A percentile compares a stretch with the other conserved stretches of the same genome.
Conservation (phyloP, 2,797 vertebrate genomes). For the Hapalemur alaotrensis region DNA sequence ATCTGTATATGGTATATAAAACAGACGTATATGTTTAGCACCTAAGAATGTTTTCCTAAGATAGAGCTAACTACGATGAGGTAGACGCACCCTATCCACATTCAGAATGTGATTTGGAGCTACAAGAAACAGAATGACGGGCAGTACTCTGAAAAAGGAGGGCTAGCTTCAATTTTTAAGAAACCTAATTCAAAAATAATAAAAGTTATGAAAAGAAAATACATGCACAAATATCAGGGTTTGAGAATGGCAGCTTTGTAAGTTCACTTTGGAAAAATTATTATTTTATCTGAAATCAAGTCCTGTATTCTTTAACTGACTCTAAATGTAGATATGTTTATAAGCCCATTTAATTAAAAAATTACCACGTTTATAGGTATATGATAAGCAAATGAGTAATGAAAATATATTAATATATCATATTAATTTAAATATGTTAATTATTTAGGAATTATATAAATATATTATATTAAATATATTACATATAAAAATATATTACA, state of each 20-base stretch:
- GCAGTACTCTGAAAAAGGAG: neutral
- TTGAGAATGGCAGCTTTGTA: neutral
- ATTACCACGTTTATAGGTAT: neutral
- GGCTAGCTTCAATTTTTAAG: neutral
- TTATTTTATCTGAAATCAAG: conserved; percentile 15
- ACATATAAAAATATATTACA: neutral
- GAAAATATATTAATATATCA: neutral
- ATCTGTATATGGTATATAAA: neutral
- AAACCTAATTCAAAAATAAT: conserved; percentile 13
- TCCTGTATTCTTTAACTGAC: neutral
- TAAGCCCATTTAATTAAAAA: conserved; percentile 2
- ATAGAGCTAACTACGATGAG: neutral
- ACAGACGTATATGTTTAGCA: neutral
- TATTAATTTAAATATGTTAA: neutral
- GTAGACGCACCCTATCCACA: neutral
- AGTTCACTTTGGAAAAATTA: neutral
- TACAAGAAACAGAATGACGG: neutral
- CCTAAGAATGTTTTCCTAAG: neutral
- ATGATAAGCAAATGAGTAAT: neutral
- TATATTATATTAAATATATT: neutral
- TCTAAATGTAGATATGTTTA: neutral
- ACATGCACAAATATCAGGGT: neutral
- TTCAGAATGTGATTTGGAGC: neutral
- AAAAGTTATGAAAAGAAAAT: neutral
- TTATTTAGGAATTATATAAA: neutral